Base-by-base conservation (phyloP, 2,888 invertebrate species). In the Corbicula japonica region DNA sequence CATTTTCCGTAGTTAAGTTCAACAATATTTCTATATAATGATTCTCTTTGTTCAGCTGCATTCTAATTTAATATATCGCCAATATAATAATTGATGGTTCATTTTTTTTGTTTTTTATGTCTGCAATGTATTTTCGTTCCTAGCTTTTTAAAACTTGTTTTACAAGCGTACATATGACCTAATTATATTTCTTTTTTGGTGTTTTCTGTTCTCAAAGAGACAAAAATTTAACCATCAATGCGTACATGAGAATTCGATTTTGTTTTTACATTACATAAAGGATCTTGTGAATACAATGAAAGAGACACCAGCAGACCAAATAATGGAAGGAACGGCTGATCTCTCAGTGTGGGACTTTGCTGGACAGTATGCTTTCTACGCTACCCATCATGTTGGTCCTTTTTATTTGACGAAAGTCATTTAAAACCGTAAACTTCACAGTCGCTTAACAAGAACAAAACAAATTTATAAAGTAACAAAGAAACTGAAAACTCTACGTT, bases 301-400 rank as follows among this genome's bases (percentile, higher is more conserved):
- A 60, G 32, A 60, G 12, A 6, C 1, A 6, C 10, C 10, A 6
- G 21, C 4, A 4, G 21, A 10, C 21, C 12, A 41, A 26, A 28
- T 26, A 26, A 32, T 28, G 10, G 15, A 35, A n/a, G 23, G 44
- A 21, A 28, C 30, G 3, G 62, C 62, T 15, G 44, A 62, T 38
- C 12, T 62, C 21, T 62, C 62, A 3, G 23, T 62, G 12, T 62
- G 62, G 62, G 62, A 44, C n/a, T 54, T 54, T 12, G 54, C 54
- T 5, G 54, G 54, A 54, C 54, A 54, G 30, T 54, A 23, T 54
- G 62, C 30, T 2, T 62, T 62, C 18, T 62, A 62, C 41, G 30
- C 41, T 15, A 62, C 62, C 8, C 62, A 62, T 23, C 62, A 62
- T n/a, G n/a, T n/a, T n/a, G n/a, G n/a, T n/a, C n/a, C n/a, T n/a